Percentiles rank a stretch among this genome's conserved stretches.
These are phyloP conservation scores for Zaprionus taronus DNA, from an alignment of 1,140 invertebrate species.

Conservation along the genomic window DNA sequence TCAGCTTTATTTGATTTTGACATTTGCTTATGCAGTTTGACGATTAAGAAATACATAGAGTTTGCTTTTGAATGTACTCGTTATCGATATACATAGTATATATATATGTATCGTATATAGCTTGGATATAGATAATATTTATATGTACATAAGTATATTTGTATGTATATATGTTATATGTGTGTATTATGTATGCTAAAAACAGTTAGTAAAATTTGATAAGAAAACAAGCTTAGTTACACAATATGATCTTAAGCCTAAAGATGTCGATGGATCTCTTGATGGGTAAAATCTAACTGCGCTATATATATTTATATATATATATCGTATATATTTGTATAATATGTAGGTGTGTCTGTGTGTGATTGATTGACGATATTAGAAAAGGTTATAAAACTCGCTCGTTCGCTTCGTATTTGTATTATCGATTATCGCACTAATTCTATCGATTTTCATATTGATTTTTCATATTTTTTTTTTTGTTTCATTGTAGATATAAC, in stretches of 20 bases:
- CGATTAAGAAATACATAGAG: constrained; percentile 67
- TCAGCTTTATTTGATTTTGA: constrained; percentile 75
- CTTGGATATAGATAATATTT: constrained; percentile 54
- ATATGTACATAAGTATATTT: constrained; percentile 27
- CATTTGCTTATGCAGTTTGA: constrained; percentile 56
- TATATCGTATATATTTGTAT: constrained; percentile 30
- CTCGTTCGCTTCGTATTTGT: constrained; percentile 40
- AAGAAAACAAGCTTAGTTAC: constrained; percentile 64
- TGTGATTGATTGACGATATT: constrained; percentile 52
- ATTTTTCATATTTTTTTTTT: constrained; percentile 10
- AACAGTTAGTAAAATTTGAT: constrained; percentile 51
- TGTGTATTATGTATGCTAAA: constrained; percentile 41
- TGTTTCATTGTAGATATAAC: constrained; percentile 36
- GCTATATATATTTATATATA: constrained; percentile 41
- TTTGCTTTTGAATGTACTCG: constrained; percentile 54
- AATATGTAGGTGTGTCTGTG: background rate
- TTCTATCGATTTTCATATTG: constrained; percentile 28
- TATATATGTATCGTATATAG: constrained; percentile 22
- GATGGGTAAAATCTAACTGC: constrained; percentile 33
- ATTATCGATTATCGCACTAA: constrained; percentile 11
- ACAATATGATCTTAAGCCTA: constrained; percentile 37
- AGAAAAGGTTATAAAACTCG: constrained; percentile 74
- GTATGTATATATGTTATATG: constrained; percentile 23
- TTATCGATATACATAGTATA: constrained; percentile 52
- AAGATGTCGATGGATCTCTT: constrained; percentile 37